phyloP scores from a whole-genome alignment of 1,140 invertebrate species.

The Ganaspis sp. region DNA sequence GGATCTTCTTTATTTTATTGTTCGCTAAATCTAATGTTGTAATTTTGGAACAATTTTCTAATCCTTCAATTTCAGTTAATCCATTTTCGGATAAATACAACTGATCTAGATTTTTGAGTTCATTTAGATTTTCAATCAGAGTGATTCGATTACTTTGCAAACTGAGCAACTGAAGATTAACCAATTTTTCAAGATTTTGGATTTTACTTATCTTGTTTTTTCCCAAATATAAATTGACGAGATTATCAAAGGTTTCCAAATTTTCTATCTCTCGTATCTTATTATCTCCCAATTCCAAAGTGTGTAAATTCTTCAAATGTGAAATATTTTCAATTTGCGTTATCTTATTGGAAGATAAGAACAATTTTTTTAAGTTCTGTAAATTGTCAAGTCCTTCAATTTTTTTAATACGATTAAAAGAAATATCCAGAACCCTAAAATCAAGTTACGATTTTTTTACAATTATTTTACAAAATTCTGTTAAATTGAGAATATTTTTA shows the following conservation, averaged over 20 bases:
- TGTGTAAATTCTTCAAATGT: constrained; percentile 86
- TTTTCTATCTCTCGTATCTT: constrained; percentile 93
- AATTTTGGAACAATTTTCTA: constrained; percentile 83
- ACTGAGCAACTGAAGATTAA: constrained; percentile 89
- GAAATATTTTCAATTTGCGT: constrained; percentile 93
- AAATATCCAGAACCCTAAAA: constrained; percentile 92
- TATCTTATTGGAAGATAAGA: constrained; percentile 95
- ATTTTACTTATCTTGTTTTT: constrained; percentile 98
- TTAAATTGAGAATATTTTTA: constrained; percentile 9
- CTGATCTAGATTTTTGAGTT: constrained; percentile 86
- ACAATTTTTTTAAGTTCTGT: constrained; percentile 90
- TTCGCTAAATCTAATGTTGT: constrained; percentile 93
- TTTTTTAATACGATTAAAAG: constrained; percentile 96
- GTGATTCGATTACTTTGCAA: constrained; percentile 93
- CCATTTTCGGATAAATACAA: constrained; percentile 97
- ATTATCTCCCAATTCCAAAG: constrained; percentile 97
- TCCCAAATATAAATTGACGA: constrained; percentile 90
- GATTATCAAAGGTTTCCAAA: constrained; percentile 83
- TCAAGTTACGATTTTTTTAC: no score
- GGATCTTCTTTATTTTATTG: constrained; percentile 90
- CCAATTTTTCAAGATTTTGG: constrained; percentile 88
- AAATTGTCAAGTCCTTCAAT: constrained; percentile 91
- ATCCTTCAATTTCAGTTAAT: constrained; percentile 85
- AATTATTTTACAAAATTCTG: background rate
- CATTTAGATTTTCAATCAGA: constrained; percentile 91